phyloP scores from a whole-genome alignment of 2,797 vertebrate genomes.

The Darevskia mixta region DNA sequence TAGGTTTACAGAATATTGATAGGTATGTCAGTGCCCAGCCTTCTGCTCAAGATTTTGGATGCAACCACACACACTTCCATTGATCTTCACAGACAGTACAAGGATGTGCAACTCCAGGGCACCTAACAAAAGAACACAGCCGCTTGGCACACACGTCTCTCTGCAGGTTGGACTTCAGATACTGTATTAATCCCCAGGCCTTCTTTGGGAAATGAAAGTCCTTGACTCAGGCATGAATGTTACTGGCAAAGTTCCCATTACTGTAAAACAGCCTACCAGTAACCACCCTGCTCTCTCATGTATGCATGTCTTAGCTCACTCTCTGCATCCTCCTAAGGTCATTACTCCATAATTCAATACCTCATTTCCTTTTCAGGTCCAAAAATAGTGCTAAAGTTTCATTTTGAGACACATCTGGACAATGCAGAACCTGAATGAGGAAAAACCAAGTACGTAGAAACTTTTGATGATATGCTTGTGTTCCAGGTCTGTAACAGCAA shows the following conservation, averaged over 20 bases:
- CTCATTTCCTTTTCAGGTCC: conserved; percentile 72
- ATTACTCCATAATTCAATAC: conserved; percentile 71
- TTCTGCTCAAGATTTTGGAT: conserved; percentile 43
- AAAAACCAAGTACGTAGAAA: too few relatives aligned
- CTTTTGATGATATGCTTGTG: too few relatives aligned
- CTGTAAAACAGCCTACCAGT: conserved; percentile 67
- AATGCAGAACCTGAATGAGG: neutral
- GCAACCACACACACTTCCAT: conserved; percentile 27
- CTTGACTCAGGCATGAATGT: conserved; percentile 73
- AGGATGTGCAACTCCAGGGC: conserved; percentile 21
- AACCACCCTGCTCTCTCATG: conserved; percentile 51
- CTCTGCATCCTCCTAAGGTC: conserved; percentile 68
- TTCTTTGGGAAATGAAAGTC: conserved; percentile 71
- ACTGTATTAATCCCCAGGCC: conserved; percentile 58
- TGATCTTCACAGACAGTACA: neutral
- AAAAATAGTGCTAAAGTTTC: conserved; percentile 66
- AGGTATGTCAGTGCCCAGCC: neutral
- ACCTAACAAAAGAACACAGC: conserved; percentile 1
- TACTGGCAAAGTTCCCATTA: conserved; percentile 70
- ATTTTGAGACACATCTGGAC: conserved; percentile 58
- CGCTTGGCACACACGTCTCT: conserved; percentile 38
- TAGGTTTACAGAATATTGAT: conserved; percentile 16
- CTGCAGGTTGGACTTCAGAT: conserved; percentile 60
- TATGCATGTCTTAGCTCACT: conserved; percentile 44
- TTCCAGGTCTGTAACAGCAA: too few relatives aligned